Conservation (phyloP, 1,140 invertebrate species). For the Hesperophylax magnus region DNA sequence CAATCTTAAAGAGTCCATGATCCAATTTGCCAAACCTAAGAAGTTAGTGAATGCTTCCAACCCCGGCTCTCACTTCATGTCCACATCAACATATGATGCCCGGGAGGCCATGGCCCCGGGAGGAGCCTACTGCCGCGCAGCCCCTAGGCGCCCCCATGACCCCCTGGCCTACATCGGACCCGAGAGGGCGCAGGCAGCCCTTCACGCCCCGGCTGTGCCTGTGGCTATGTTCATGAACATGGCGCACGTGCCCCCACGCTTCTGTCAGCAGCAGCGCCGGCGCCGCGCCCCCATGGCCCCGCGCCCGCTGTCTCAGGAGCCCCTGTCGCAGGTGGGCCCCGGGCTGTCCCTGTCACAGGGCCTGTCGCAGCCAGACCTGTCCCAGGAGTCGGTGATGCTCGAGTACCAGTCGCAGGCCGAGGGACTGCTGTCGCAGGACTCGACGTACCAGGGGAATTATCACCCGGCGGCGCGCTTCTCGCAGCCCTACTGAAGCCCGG, state of each 20-base stretch:
- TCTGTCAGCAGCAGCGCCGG: slow-evolving; percentile 88
- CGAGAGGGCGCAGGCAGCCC: slow-evolving; percentile 83
- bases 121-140: slow-evolving; percentile 72
- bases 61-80: slow-evolving; percentile 97
- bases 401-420: slow-evolving; percentile 96
- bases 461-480: slow-evolving; percentile 74
- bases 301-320: slow-evolving; percentile 68
- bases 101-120: slow-evolving; percentile 91
- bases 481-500: slow-evolving; percentile 73
- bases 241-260: slow-evolving; percentile 89
- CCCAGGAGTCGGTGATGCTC: slow-evolving; percentile 89
- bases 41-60: slow-evolving; percentile 94
- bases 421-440: slow-evolving; percentile 94
- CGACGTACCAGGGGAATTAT: slow-evolving; percentile 87
- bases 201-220: slow-evolving; percentile 88
- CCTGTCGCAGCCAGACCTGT: slow-evolving; percentile 85
- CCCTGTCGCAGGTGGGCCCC: slow-evolving; percentile 78
- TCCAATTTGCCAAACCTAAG: slow-evolving; percentile 98
- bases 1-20: slow-evolving; percentile 96
- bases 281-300: slow-evolving; percentile 55
- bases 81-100: slow-evolving; percentile 94
- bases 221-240: slow-evolving; percentile 97
- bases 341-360: slow-evolving; percentile 80
- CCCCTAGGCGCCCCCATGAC: slow-evolving; percentile 78
- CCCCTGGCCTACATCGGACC: slow-evolving; percentile 95